A percentile compares a stretch with the other conserved stretches of the same genome.
These are phyloP conservation scores for Eucriotettix oculatus DNA, from an alignment of 2,888 invertebrate species.

Conservation along the genomic window DNA sequence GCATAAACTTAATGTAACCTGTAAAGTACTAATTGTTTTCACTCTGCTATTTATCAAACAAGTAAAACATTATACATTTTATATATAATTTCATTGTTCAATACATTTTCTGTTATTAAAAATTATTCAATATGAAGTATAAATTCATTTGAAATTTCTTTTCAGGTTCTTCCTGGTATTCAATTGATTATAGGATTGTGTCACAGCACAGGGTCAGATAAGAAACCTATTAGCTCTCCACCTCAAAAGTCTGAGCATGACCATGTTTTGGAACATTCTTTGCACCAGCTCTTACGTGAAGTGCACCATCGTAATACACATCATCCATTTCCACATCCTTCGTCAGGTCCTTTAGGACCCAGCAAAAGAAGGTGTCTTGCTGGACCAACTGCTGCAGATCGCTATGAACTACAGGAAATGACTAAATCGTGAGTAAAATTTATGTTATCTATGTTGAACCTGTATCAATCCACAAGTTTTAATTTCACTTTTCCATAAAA, in stretches of 20 bases:
- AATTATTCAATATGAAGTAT: not conserved
- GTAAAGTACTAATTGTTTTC: no score
- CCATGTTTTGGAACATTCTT: conserved; percentile 90
- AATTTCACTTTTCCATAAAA: no score
- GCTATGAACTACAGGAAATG: conserved; percentile 77
- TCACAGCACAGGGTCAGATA: conserved; percentile 57
- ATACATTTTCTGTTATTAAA: conserved; percentile 3
- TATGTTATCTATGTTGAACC: no score
- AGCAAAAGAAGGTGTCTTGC: conserved; percentile 79
- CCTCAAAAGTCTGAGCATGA: conserved; percentile 54
- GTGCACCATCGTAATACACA: conserved; percentile 85
- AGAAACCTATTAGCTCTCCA: conserved; percentile 30
- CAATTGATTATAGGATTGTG: conserved; percentile 82
- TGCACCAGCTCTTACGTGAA: conserved; percentile 83
- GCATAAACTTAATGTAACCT: no score
- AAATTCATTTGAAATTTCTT: conserved; percentile 15
- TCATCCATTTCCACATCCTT: conserved; percentile 89
- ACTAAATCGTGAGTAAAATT: conserved; percentile 33
- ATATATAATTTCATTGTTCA: no score
- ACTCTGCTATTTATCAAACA: no score
- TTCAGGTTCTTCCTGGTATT: conserved; percentile 74
- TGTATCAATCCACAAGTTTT: no score
- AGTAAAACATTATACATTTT: no score
- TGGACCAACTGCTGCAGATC: conserved; percentile 78
- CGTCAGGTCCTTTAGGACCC: conserved; percentile 85